Percentiles rank a stretch among this genome's conserved stretches.
These are phyloP conservation scores for Nomada lathburiana DNA, from an alignment of 2,888 invertebrate genomes.

Conservation along the genomic window DNA sequence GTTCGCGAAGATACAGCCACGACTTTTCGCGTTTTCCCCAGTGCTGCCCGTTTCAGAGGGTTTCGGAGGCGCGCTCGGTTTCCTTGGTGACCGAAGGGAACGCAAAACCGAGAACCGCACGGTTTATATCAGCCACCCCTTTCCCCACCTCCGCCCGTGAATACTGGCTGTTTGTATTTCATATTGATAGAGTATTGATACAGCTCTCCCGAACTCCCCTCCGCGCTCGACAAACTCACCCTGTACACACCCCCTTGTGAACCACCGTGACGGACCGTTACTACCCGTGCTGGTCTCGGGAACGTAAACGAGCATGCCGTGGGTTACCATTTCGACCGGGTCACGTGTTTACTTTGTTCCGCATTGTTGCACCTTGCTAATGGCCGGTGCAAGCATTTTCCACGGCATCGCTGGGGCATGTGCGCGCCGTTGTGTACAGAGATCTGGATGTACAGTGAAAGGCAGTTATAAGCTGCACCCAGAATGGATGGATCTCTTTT, in stretches of 20 bases:
- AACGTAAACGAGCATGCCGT: slow-evolving; percentile 65
- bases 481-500: slow-evolving; percentile 32
- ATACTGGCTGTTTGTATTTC: slow-evolving; percentile 82
- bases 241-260: slow-evolving; percentile 41
- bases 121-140: slow-evolving; percentile 47
- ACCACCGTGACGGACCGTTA: slow-evolving; percentile 61
- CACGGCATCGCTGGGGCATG: slow-evolving; percentile 51
- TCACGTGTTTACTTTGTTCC: slow-evolving; percentile 81
- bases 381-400: slow-evolving; percentile 74
- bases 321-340: slow-evolving; percentile 71
- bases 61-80: slow-evolving; percentile 73
- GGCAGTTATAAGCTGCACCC: slow-evolving; percentile 33
- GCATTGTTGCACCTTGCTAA: slow-evolving; percentile 81
- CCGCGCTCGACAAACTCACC: slow-evolving; percentile 38
- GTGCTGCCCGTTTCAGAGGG: slow-evolving; percentile 49
- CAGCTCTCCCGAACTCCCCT: slow-evolving; percentile 64
- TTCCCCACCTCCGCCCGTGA: slow-evolving; percentile 46
- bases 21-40: slow-evolving; percentile 67
- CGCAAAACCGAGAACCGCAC: slow-evolving; percentile 72
- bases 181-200: slow-evolving; percentile 84
- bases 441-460: background rate
- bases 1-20: slow-evolving; percentile 33
- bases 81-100: slow-evolving; percentile 81
- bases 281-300: slow-evolving; percentile 37
- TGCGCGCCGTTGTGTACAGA: background rate